Base-by-base conservation (phyloP, 2,113 vertebrate species). In the Entelurus aequoreus region DNA sequence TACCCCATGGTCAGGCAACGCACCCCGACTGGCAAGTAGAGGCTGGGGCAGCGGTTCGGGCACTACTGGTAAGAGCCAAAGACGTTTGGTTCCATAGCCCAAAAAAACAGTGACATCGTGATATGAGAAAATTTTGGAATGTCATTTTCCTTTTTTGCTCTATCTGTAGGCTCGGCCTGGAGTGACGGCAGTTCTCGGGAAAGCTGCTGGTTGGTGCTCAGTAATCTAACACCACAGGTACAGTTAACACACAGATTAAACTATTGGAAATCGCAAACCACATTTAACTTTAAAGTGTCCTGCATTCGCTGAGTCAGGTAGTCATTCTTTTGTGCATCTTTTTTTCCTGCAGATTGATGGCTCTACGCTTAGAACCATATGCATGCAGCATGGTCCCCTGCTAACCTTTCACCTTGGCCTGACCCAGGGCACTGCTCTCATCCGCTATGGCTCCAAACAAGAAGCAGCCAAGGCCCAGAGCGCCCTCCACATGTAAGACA, bases 381-480 rank as follows among this genome's bases (percentile, higher is more conserved):
- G 97, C 92, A 97, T 99, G 97, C 97, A 99, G 94, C 97, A 99
- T 54, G 97, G 97, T 61, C 97, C 97, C 65, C 91, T 99, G 90
- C 90, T 99, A 92, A 99, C 97, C 93, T 99, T 99, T 93, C 97
- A 99, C 90, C 95, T 99, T 80, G 98, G 97, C 90, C 92, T 99
- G 88, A 98, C 96, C 89, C 97, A 99, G 90, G 97, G 97, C 89
- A 98, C 93, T 5, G 97, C 97, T 86, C 94, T 99, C 81, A 98
- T 99, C 86, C 93, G 95, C 91, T 99, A 99, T 35, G 91, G 91
- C 91, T 94, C 94, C 90, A 95, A 94, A 89, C 95, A 98, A 81
- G 97, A 99, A 90, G 97, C 97, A 46, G 95, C 94, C 90, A 99
- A 99, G 91, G 97, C 97, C 86, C 96, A 98, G 88, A 98, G 94